phyloP scores from a whole-genome alignment of 2,797 vertebrate species.

The Trematomus bernacchii region DNA sequence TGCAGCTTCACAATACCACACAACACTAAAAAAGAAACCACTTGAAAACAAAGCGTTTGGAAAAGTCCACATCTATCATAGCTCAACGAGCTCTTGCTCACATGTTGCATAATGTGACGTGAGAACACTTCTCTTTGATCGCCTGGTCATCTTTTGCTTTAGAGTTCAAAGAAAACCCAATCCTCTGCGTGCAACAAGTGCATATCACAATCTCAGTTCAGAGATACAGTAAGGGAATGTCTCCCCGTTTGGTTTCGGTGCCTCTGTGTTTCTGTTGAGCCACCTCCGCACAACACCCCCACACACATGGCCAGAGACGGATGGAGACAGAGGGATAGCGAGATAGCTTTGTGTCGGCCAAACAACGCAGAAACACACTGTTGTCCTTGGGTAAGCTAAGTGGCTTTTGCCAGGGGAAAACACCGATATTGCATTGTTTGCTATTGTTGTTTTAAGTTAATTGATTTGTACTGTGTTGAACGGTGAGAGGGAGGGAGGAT shows the following conservation, averaged over 20 bases:
- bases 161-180: not conserved
- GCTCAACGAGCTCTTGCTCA: not conserved
- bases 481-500: conserved; percentile 22
- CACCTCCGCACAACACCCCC: conserved; percentile 81
- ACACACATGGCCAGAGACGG: conserved; percentile 79
- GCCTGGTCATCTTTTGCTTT: not conserved
- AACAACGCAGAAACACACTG: conserved; percentile 61
- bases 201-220: conserved; percentile 56
- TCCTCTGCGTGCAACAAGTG: conserved; percentile 20
- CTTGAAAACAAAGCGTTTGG: not conserved
- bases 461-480: conserved; percentile 50
- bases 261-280: conserved; percentile 71
- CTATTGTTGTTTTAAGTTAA: conserved; percentile 47
- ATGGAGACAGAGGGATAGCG: conserved; percentile 62
- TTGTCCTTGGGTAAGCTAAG: conserved; percentile 52
- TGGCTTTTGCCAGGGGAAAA: conserved; percentile 31
- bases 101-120: not conserved
- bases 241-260: conserved; percentile 64
- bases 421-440: conserved; percentile 13
- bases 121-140: not conserved
- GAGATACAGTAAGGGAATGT: conserved; percentile 52
- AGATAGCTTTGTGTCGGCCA: conserved; percentile 67
- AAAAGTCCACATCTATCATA: not conserved
- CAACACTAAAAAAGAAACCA: not conserved
- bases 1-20: not conserved